phyloP scores from a whole-genome alignment of 2,113 vertebrate species.

The Ariopsis seemanni region DNA sequence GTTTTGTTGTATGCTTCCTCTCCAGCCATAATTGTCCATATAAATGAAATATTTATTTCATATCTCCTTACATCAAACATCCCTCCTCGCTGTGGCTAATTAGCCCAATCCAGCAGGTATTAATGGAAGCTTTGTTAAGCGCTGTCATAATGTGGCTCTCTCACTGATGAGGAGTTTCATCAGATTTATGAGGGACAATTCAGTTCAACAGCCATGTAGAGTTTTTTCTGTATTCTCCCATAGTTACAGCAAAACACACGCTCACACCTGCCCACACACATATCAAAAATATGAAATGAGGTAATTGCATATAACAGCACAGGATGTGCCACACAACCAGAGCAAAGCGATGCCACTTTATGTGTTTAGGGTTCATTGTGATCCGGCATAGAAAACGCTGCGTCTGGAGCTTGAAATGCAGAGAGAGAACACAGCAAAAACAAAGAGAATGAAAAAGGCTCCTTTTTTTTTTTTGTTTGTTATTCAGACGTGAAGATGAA shows the following conservation, averaged over 20 bases:
- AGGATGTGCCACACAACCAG: slow-evolving; percentile 26
- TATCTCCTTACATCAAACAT: slow-evolving; percentile 60
- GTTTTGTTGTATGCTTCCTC: neutral
- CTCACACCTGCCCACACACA: slow-evolving; percentile 24
- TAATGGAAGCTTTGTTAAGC: slow-evolving; percentile 74
- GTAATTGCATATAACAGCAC: slow-evolving; percentile 31
- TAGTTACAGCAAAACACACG: slow-evolving; percentile 28
- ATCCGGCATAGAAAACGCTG: slow-evolving; percentile 25
- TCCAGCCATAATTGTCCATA: slow-evolving; percentile 29
- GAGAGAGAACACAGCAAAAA: slow-evolving; percentile 32
- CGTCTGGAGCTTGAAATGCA: neutral
- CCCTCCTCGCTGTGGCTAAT: slow-evolving; percentile 67
- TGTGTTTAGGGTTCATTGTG: slow-evolving; percentile 39
- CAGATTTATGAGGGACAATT: slow-evolving; percentile 60
- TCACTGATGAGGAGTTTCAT: slow-evolving; percentile 58
- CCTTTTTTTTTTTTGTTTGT: slow-evolving; percentile 26
- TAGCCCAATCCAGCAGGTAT: slow-evolving; percentile 75
- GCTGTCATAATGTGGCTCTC: slow-evolving; percentile 69
- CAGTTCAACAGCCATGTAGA: slow-evolving; percentile 66
- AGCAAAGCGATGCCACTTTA: slow-evolving; percentile 13
- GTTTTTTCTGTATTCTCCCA: slow-evolving; percentile 54
- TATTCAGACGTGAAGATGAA: slow-evolving; percentile 34
- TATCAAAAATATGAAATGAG: slow-evolving; percentile 36
- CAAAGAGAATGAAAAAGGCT: slow-evolving; percentile 32
- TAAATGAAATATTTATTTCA: slow-evolving; percentile 57